A percentile compares a stretch with the other conserved stretches of the same genome.
Conservation (phyloP, 2,888 invertebrate species). For the Lucinisca nassula region DNA sequence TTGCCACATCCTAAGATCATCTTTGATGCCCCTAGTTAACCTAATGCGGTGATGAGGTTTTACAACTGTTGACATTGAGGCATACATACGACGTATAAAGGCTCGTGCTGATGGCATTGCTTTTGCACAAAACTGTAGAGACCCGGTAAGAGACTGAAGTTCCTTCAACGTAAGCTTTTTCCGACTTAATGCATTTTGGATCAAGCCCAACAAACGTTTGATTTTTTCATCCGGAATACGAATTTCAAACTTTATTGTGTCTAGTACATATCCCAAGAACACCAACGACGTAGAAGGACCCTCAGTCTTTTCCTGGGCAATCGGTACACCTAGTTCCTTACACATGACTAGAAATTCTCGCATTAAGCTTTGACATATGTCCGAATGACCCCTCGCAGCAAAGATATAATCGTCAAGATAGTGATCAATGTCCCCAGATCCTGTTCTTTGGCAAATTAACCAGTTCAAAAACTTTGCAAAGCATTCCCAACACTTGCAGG, state of each 20-base stretch:
- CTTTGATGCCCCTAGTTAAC: constrained; percentile 9
- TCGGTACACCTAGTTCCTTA: constrained; percentile 28
- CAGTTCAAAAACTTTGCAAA: constrained; percentile 21
- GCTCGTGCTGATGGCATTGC: constrained; percentile 29
- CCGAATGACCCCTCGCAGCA: background rate
- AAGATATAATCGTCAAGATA: constrained; percentile 42
- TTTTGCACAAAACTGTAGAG: constrained; percentile 34
- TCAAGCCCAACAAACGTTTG: background rate
- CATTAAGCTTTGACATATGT: constrained; percentile 23
- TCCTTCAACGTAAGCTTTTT: constrained; percentile 26
- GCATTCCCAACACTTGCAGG: constrained; percentile 34
- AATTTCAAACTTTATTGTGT: constrained; percentile 1
- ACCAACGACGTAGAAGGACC: constrained; percentile 11
- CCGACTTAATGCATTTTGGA: background rate
- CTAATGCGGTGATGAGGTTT: constrained; percentile 29
- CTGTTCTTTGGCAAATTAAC: background rate
- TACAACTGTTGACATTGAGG: background rate
- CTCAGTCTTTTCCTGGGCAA: constrained; percentile 32
- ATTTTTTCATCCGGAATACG: constrained; percentile 25
- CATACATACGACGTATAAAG: constrained; percentile 34
- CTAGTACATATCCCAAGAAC: constrained; percentile 37
- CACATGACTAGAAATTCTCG: constrained; percentile 22
- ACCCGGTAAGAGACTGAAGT: constrained; percentile 33
- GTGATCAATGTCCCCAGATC: constrained; percentile 21
- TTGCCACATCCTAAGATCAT: constrained; percentile 34